Base-by-base conservation (phyloP, 92 coral and sea anemone species). In the Zoanthus solanderi region DNA sequence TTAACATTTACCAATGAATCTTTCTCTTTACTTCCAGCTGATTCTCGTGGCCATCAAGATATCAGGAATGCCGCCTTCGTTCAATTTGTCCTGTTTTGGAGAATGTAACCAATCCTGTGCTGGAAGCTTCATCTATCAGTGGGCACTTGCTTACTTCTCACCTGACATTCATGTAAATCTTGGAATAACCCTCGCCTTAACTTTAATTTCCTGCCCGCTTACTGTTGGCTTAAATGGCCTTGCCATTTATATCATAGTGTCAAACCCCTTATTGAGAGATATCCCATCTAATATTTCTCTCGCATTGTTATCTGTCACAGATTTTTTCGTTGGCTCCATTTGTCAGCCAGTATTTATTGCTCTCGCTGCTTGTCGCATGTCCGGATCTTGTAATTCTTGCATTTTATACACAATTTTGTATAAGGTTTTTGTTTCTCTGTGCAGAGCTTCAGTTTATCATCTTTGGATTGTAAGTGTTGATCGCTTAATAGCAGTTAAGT, bases 401-500 rank as follows among this genome's bases (percentile, higher is more conserved):
- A 10, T 5, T 13, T 12, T 76, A 0, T 7, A 47, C 61, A 47
- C 79, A 0, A 13, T 18, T 6, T 17, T 53, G 30, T 12, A 29
- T 15, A 18, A n/a, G 7, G n/a, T 16, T 9, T 18, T 48, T n/a
- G 13, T 53, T 15, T 29, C 46, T 15, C 8, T 76, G 37, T 17
- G 61, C 14, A 29, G 79, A 2, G 13, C 61, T 13, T 76, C 79
- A 0, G 1, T 23, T 47, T 30, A 46, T 8, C 57, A 76, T 47
- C 79, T 76, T 1, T 6, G 16, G 14, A 13, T 76, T n/a, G 16
- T 76, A 47, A 53, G 14, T 9, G n/a, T 32, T 7, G 79, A 76
- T 76, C 79, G 79, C 37, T 23, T 76, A 12, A 76, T 76, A 29
- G 79, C 79, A 50, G n/a, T 76, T 18, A 50, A 76, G 30, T 76